Evolutionary conservation across 2,113 vertebrate genomes (phyloP).

Genomic region (Petrocephalus microphthalmus): DNA sequence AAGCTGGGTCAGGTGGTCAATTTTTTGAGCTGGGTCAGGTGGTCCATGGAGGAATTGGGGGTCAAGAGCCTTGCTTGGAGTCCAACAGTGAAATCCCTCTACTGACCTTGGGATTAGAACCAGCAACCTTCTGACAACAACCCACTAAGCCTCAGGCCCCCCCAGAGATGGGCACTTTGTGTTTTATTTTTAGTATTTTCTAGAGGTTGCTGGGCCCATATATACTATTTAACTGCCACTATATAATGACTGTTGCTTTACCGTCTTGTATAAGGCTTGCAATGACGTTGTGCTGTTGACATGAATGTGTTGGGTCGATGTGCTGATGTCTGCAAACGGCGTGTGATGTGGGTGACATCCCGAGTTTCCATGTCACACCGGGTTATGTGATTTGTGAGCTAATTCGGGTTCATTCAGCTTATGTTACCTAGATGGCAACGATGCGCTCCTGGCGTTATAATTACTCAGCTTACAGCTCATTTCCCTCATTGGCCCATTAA

Average conservation of each 20-base stretch:
- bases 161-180: neutral
- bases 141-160: neutral
- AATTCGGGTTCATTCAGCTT: conserved; percentile 1
- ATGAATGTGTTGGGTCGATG: neutral
- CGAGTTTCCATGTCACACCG: neutral
- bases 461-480: neutral
- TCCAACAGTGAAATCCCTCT: neutral
- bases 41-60: neutral
- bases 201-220: neutral
- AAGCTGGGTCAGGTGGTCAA: neutral
- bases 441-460: neutral
- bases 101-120: neutral
- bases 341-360: neutral
- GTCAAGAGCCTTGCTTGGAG: neutral
- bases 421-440: neutral
- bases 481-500: neutral
- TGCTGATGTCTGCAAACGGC: neutral
- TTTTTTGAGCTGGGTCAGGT: too few relatives aligned
- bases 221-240: neutral
- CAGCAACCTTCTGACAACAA: neutral
- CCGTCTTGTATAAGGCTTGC: neutral
- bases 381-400: neutral
- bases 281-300: neutral
- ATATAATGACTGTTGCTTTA: conserved; percentile 1
- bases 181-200: neutral